Conservation (phyloP, 2,888 invertebrate genomes). For the Agapetus fuscipes region DNA sequence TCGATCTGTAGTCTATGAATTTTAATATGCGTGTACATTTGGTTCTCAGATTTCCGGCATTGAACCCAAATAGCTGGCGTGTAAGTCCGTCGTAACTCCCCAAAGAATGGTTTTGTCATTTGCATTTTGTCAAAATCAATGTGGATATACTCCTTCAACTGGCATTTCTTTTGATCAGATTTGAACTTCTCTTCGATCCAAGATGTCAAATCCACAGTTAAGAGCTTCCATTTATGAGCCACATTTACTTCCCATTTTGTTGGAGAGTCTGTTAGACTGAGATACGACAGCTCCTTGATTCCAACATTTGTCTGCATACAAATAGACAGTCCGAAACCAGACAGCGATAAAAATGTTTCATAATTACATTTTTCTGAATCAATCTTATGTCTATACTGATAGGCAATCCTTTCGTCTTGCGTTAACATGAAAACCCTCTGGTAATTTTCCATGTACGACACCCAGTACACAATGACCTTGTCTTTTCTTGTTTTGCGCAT, state of each 20-base stretch:
- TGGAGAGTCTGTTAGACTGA: conserved; percentile 56
- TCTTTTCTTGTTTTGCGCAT: conserved; percentile 59
- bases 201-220: conserved; percentile 65
- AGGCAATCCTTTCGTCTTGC: conserved; percentile 63
- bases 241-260: conserved; percentile 77
- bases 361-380: conserved; percentile 59
- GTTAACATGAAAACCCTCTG: conserved; percentile 68
- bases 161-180: conserved; percentile 58
- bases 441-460: conserved; percentile 64
- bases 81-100: conserved; percentile 63
- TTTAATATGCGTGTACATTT: conserved; percentile 56
- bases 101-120: conserved; percentile 79
- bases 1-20: conserved; percentile 63
- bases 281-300: conserved; percentile 57
- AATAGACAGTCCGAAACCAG: conserved; percentile 55
- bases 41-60: conserved; percentile 57
- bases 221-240: conserved; percentile 67
- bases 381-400: conserved; percentile 46
- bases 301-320: conserved; percentile 37
- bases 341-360: conserved; percentile 59
- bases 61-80: conserved; percentile 68
- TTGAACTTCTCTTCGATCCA: conserved; percentile 77
- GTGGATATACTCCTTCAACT: conserved; percentile 67
- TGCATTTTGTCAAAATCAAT: conserved; percentile 78
- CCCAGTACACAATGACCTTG: conserved; percentile 71